Percentiles rank a stretch among this genome's conserved stretches.
These are phyloP conservation scores for Pristionchus exspectatus DNA, from an alignment of 2,888 invertebrate species.

Conservation along the genomic window DNA sequence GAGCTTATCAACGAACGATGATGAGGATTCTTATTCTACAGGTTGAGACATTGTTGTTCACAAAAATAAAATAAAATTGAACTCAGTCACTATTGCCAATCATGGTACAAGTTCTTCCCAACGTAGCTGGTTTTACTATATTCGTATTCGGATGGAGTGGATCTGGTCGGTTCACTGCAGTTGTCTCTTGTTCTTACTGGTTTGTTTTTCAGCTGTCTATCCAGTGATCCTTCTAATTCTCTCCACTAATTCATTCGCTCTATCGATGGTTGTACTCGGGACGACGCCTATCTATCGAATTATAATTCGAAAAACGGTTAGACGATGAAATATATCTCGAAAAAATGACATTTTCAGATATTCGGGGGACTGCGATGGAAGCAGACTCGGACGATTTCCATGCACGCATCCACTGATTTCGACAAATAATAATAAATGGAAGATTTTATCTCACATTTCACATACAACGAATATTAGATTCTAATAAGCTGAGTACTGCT, in stretches of 20 bases:
- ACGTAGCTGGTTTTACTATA: neutral
- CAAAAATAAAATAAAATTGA: neutral
- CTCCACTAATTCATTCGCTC: constrained; percentile 21
- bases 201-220: neutral
- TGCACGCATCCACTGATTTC: neutral
- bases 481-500: neutral
- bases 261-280: neutral
- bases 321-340: neutral
- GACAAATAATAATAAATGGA: neutral
- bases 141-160: constrained; percentile 31
- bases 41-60: neutral
- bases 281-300: neutral
- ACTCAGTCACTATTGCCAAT: neutral
- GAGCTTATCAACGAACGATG: neutral
- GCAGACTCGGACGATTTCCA: neutral
- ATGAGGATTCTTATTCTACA: neutral
- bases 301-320: neutral
- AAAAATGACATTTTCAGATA: neutral
- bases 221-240: constrained; percentile 11
- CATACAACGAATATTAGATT: neutral
- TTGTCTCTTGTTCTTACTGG: neutral
- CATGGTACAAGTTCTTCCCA: neutral
- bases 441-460: neutral
- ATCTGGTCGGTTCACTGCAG: neutral
- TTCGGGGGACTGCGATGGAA: neutral